Evolutionary conservation across 2,113 vertebrate species (phyloP).

Genomic region (Megaleporinus macrocephalus): DNA sequence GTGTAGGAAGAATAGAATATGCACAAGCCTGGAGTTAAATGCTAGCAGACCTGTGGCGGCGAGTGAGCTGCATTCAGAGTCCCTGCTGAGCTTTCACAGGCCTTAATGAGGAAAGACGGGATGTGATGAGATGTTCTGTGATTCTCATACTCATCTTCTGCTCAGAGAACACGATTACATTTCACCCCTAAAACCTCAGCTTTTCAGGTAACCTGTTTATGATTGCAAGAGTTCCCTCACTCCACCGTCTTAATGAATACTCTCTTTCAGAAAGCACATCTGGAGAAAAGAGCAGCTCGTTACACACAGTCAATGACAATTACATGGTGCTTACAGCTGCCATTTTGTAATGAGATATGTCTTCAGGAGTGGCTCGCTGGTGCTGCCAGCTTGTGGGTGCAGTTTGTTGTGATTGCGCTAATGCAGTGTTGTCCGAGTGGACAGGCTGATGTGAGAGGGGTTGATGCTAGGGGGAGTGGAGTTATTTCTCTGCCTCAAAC

Average conservation of each 20-base stretch:
- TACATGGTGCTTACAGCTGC: conserved; percentile 30
- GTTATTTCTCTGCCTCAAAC: conserved; percentile 15
- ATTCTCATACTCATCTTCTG: conserved; percentile 29
- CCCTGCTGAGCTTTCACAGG: conserved; percentile 11
- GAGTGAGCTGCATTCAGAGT: background rate
- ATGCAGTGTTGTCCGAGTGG: background rate
- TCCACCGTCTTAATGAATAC: background rate
- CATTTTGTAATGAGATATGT: conserved; percentile 35
- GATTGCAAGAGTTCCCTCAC: background rate
- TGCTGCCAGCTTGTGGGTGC: background rate
- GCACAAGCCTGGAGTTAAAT: conserved; percentile 6
- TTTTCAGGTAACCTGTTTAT: background rate
- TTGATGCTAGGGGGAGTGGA: background rate
- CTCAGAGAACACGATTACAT: background rate
- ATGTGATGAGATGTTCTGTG: conserved; percentile 9
- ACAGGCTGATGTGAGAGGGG: background rate
- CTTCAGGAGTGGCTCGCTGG: background rate
- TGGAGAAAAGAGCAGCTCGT: background rate
- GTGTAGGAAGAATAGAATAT: background rate
- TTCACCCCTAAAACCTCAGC: background rate
- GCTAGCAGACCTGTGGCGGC: background rate
- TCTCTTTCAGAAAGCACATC: conserved; percentile 5
- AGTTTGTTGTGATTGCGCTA: conserved; percentile 20
- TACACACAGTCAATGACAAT: conserved; percentile 12
- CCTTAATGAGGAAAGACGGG: conserved; percentile 37